Evolutionary conservation across 2,113 vertebrate species (phyloP).

Genomic region (Urocitellus parryii): DNA sequence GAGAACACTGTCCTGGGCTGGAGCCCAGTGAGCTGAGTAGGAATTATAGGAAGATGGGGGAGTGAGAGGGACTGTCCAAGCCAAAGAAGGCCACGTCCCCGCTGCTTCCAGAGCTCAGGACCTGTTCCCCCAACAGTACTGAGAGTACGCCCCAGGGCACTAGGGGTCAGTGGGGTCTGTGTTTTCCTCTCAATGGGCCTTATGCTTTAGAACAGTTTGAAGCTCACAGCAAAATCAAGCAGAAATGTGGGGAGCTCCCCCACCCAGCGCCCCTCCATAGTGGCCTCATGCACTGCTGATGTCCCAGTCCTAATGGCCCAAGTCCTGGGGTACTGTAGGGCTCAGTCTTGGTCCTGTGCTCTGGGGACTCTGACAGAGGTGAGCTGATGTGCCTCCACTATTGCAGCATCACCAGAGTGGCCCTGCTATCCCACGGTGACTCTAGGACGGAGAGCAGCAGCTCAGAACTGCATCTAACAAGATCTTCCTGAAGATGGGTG

Average conservation of each 20-base stretch:
- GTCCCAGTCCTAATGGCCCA: too few relatives aligned
- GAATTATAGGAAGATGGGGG: not conserved
- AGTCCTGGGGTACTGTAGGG: not conserved
- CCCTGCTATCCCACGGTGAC: too few relatives aligned
- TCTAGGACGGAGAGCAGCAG: not conserved
- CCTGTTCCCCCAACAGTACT: rapidly evolving
- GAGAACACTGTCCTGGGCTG: not conserved
- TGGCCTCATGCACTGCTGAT: too few relatives aligned
- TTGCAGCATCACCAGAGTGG: not conserved
- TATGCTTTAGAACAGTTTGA: not conserved
- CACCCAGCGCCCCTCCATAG: too few relatives aligned
- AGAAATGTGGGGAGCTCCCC: not conserved
- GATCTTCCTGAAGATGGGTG: not conserved
- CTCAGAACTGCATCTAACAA: not conserved
- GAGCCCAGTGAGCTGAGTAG: not conserved
- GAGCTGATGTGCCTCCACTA: rapidly evolving
- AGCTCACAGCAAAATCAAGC: not conserved
- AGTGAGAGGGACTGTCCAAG: not conserved
- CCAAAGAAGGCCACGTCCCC: too few relatives aligned
- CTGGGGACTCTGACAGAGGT: not conserved
- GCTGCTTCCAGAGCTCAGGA: too few relatives aligned
- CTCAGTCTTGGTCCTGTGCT: not conserved
- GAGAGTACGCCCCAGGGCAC: rapidly evolving
- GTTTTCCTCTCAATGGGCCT: not conserved
- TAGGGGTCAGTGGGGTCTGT: not conserved